phyloP scores from a whole-genome alignment of 2,797 vertebrate genomes.

The Echeneis naucrates region DNA sequence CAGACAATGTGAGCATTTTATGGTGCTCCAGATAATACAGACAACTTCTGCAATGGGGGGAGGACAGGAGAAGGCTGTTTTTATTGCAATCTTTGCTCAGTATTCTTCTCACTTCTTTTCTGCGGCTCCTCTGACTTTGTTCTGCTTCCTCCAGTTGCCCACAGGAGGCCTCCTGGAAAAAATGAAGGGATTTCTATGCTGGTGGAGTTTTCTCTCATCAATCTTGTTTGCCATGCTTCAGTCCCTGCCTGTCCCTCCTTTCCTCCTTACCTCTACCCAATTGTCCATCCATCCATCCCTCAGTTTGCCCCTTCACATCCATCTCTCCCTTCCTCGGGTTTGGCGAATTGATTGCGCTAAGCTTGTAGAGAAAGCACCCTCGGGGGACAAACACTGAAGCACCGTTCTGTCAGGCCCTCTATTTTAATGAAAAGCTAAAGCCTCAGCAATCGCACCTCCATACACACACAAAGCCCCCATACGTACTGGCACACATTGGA shows the following conservation, averaged over 20 bases:
- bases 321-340: slow-evolving; percentile 48
- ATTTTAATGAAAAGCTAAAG: slow-evolving; percentile 70
- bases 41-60: slow-evolving; percentile 3
- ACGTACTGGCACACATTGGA: slow-evolving; percentile 20
- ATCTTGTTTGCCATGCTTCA: slow-evolving; percentile 60
- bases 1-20: background rate
- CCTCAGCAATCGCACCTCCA: slow-evolving; percentile 27
- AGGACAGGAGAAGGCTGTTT: slow-evolving; percentile 11
- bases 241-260: slow-evolving; percentile 27
- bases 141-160: background rate
- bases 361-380: slow-evolving; percentile 54
- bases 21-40: background rate
- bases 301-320: slow-evolving; percentile 39
- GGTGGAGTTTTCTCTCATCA: slow-evolving; percentile 58
- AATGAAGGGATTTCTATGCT: slow-evolving; percentile 58
- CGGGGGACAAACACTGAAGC: slow-evolving; percentile 50
- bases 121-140: slow-evolving; percentile 34
- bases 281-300: slow-evolving; percentile 38
- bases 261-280: slow-evolving; percentile 5
- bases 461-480: slow-evolving; percentile 30
- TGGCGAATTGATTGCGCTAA: slow-evolving; percentile 62
- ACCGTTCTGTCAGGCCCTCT: slow-evolving; percentile 37
- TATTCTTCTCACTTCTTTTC: slow-evolving; percentile 41
- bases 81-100: slow-evolving; percentile 7
- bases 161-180: slow-evolving; percentile 44